phyloP scores from a whole-genome alignment of 2,797 vertebrate genomes.

The Hemitrygon akajei region DNA sequence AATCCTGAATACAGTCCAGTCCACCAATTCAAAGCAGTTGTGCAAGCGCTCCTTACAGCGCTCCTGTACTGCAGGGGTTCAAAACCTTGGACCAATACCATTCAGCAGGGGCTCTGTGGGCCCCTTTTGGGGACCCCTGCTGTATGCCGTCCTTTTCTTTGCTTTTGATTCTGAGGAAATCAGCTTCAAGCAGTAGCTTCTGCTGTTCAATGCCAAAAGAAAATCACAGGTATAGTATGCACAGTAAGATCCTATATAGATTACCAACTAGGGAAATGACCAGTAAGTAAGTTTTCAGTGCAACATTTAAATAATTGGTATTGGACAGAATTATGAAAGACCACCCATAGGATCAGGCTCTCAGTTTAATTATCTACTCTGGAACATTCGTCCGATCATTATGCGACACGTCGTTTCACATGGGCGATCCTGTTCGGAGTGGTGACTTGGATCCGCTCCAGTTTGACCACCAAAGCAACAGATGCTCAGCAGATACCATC shows the following conservation, averaged over 20 bases:
- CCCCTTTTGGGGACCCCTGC: no score
- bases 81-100: no score
- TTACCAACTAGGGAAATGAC: neutral
- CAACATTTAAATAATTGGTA: neutral
- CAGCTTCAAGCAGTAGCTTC: neutral
- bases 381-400: neutral
- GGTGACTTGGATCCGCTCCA: no score
- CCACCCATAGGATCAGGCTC: neutral
- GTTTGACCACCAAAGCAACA: no score
- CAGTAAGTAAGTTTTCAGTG: neutral
- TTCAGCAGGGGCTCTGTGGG: no score
- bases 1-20: no score
- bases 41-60: no score
- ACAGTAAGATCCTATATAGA: neutral
- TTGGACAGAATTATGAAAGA: neutral
- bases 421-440: no score
- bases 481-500: no score
- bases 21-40: no score
- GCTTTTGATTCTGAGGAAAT: neutral
- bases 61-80: no score
- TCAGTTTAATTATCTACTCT: neutral
- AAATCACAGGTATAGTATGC: neutral
- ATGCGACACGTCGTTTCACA: no score
- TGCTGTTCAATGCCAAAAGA: neutral
- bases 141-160: neutral